Evolutionary conservation across 2,888 invertebrate genomes (phyloP).

Genomic region (Brachylomia viminalis): DNA sequence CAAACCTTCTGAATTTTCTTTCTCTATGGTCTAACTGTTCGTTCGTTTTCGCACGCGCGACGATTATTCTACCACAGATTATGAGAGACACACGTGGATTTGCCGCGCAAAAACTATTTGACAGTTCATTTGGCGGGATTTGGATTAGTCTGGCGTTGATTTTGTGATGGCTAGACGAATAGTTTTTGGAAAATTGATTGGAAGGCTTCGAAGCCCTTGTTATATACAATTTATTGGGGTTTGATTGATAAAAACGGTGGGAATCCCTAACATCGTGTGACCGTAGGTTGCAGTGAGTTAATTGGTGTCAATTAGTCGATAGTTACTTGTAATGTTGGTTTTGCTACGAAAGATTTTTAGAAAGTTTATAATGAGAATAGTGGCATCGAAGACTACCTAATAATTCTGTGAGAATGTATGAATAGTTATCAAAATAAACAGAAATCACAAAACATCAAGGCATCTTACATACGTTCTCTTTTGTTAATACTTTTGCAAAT

Average conservation of each 20-base stretch:
- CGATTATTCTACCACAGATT: conserved; percentile 66
- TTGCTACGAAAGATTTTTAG: not conserved
- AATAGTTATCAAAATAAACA: not conserved
- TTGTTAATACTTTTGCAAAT: not conserved
- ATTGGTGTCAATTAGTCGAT: conserved; percentile 27
- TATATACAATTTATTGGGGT: conserved; percentile 15
- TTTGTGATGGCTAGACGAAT: conserved; percentile 49
- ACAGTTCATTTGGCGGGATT: conserved; percentile 66
- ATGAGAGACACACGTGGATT: conserved; percentile 58
- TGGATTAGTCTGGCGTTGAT: conserved; percentile 52
- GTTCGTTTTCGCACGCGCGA: conserved; percentile 68
- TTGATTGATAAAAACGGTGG: conserved; percentile 14
- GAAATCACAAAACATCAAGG: too few species aligned
- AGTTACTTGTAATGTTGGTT: conserved; percentile 12
- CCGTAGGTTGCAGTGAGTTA: conserved; percentile 1
- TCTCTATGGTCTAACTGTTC: conserved; percentile 54
- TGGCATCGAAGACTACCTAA: not conserved
- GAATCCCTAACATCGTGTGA: not conserved
- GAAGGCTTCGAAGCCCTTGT: not conserved
- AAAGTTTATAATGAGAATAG: conserved; percentile 17
- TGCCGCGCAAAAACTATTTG: conserved; percentile 60
- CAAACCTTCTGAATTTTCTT: conserved; percentile 45
- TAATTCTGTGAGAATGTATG: not conserved
- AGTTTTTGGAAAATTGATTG: conserved; percentile 51
- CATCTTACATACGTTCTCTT: too few species aligned